phyloP scores from a whole-genome alignment of 64 coral and sea anemone species.

The Stichodactyla helianthus region DNA sequence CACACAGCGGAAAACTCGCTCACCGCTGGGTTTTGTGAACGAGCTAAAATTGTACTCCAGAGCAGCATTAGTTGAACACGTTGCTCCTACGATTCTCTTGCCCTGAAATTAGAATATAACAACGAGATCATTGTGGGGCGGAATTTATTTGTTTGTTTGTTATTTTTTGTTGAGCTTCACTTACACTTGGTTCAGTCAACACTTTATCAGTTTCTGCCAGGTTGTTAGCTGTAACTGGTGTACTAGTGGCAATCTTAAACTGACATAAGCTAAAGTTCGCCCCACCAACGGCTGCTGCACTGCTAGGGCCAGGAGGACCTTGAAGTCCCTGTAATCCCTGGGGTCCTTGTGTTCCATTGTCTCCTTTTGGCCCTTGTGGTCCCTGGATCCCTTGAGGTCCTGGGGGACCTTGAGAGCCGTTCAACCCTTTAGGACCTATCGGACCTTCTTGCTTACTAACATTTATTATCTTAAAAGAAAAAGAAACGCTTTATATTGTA shows the following conservation, averaged over 20 bases:
- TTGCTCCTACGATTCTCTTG: constrained; percentile 37
- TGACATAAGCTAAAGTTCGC: constrained; percentile 38
- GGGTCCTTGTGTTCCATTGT: constrained; percentile 9
- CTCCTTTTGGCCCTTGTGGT: constrained; percentile 30
- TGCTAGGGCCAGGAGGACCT: constrained; percentile 10
- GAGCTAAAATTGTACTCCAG: constrained; percentile 5
- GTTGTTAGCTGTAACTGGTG: not conserved
- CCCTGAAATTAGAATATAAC: not conserved
- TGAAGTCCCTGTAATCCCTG: constrained; percentile 6
- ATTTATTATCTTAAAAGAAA: not conserved
- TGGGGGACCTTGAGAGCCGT: constrained; percentile 24
- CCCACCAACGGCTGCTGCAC: not conserved
- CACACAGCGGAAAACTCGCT: not conserved
- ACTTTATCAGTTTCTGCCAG: not conserved
- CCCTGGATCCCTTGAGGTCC: constrained; percentile 47
- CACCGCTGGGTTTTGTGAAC: not conserved
- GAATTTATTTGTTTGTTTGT: too few species aligned
- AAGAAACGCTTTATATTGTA: not conserved
- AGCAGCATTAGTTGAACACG: constrained; percentile 39
- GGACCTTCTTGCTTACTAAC: constrained; percentile 21
- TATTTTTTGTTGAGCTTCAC: not conserved
- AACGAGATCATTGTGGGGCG: not conserved
- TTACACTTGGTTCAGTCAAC: not conserved
- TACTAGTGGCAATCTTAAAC: constrained; percentile 5
- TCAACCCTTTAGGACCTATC: constrained; percentile 11